phyloP scores from a whole-genome alignment of 2,113 vertebrate genomes.

The Solea senegalensis region DNA sequence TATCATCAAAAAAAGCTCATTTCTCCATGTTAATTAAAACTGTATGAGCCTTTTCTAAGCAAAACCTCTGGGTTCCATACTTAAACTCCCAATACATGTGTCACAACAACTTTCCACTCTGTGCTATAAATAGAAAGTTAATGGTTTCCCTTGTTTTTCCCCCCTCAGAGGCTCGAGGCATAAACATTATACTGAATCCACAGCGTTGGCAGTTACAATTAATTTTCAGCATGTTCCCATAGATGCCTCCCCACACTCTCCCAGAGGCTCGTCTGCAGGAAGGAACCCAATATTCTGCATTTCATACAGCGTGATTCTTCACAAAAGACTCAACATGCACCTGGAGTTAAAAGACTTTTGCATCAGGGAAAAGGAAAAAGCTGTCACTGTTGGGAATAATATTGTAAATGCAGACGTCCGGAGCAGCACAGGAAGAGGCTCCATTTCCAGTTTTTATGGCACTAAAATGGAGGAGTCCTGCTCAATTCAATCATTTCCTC shows the following conservation, averaged over 20 bases:
- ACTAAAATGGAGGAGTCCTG: slow-evolving; percentile 45
- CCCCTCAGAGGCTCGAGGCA: slow-evolving; percentile 28
- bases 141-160: slow-evolving; percentile 35
- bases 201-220: slow-evolving; percentile 39
- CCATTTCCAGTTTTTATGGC: slow-evolving; percentile 55
- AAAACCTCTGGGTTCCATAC: too few species aligned
- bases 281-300: background rate
- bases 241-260: slow-evolving; percentile 27
- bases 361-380: slow-evolving; percentile 28
- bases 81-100: slow-evolving; percentile 1
- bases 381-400: slow-evolving; percentile 63
- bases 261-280: slow-evolving; percentile 20
- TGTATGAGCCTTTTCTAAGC: background rate
- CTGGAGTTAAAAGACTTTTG: background rate
- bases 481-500: slow-evolving; percentile 21
- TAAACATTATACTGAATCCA: slow-evolving; percentile 55
- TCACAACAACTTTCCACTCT: background rate
- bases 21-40: background rate
- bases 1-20: background rate
- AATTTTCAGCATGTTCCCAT: slow-evolving; percentile 39
- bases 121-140: slow-evolving; percentile 45
- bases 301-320: background rate
- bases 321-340: background rate
- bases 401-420: slow-evolving; percentile 65
- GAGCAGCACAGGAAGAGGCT: slow-evolving; percentile 67